These are phyloP conservation scores for Labeo catla DNA, from an alignment of 2,113 vertebrate species.

Conservation along the genomic window DNA sequence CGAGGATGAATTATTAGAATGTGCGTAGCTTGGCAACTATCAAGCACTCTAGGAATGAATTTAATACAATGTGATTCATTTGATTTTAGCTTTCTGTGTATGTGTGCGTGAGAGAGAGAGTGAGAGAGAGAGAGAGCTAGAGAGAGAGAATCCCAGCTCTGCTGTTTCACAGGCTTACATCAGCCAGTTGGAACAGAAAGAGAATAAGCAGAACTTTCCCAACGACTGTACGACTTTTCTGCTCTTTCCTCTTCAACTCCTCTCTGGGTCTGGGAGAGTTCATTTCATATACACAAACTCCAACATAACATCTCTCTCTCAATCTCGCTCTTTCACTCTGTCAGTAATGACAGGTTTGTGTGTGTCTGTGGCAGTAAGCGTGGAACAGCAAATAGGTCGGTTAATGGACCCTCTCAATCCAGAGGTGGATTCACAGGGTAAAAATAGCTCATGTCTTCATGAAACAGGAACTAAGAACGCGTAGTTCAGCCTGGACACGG, in stretches of 20 bases:
- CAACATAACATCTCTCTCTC: conserved; percentile 6
- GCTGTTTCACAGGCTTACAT: conserved; percentile 41
- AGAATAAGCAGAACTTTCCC: conserved; percentile 37
- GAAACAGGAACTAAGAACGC: conserved; percentile 66
- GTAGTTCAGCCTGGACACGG: conserved; percentile 42
- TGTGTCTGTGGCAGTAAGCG: conserved; percentile 16
- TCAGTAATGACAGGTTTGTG: background rate
- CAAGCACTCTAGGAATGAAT: background rate
- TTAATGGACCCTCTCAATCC: conserved; percentile 22
- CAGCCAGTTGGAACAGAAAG: conserved; percentile 36
- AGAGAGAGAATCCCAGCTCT: background rate
- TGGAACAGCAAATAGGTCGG: conserved; percentile 41
- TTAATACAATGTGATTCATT: background rate
- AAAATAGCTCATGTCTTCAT: conserved; percentile 59
- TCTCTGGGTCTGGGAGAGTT: conserved; percentile 19
- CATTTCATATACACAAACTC: conserved; percentile 22
- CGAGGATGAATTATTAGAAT: background rate
- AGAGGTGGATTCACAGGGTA: conserved; percentile 27
- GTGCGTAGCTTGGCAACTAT: background rate
- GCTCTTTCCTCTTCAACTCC: background rate
- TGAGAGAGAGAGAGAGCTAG: too few relatives aligned
- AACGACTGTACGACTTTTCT: background rate
- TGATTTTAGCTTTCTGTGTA: background rate
- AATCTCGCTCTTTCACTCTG: background rate
- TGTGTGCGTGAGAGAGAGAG: background rate